phyloP scores from a whole-genome alignment of 2,888 invertebrate species.

The Chrysina gloriosa region DNA sequence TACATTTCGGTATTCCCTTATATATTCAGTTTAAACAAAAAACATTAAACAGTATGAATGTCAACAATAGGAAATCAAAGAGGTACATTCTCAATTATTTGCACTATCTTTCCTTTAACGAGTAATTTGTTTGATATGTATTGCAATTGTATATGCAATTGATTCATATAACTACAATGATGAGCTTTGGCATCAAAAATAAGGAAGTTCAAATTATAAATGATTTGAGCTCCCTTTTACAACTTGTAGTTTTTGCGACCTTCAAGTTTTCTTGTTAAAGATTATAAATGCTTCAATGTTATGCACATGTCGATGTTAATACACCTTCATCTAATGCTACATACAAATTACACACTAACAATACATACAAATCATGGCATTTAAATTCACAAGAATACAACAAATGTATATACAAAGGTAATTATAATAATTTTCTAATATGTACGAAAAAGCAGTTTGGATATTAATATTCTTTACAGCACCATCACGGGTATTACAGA shows the following conservation, averaged over 20 bases:
- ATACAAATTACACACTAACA: too few species aligned
- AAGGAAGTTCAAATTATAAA: slow-evolving; percentile 15
- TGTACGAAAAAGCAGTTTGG: not conserved
- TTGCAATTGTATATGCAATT: not conserved
- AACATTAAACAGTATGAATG: too few species aligned
- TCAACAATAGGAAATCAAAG: too few species aligned
- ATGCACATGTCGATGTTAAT: too few species aligned
- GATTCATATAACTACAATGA: not conserved
- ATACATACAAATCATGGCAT: not conserved
- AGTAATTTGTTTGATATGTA: too few species aligned
- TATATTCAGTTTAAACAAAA: too few species aligned
- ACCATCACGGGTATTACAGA: not conserved
- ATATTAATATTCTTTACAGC: slow-evolving; percentile 26
- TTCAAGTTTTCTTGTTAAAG: too few species aligned
- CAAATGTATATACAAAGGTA: slow-evolving; percentile 1
- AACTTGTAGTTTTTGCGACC: not conserved
- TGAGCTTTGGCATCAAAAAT: not conserved
- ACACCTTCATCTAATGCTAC: too few species aligned
- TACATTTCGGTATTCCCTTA: too few species aligned
- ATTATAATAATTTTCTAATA: slow-evolving; percentile 32
- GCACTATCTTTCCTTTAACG: too few species aligned
- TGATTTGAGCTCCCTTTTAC: slow-evolving; percentile 29
- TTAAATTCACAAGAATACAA: slow-evolving; percentile 13
- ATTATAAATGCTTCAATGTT: too few species aligned
- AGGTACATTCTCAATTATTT: too few species aligned